Base-by-base conservation (phyloP, 1,140 invertebrate species). In the Drosophila suzukii region DNA sequence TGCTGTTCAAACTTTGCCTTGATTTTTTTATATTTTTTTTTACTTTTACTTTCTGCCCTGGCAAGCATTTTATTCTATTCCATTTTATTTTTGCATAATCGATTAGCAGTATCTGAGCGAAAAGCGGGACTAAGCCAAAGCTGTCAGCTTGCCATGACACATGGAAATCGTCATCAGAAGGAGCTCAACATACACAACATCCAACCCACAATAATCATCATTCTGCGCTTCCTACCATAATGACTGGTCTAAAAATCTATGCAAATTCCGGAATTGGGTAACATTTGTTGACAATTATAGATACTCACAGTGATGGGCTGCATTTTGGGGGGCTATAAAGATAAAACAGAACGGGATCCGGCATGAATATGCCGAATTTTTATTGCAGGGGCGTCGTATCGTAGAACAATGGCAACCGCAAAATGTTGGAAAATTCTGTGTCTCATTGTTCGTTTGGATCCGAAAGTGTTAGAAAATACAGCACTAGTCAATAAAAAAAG, bases 81-180 rank as follows among this genome's bases (percentile, higher is more conserved):
- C 46, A 54, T 78, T 72, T 76, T 39, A 46, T 46, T 73, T 73
- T 83, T 83, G 81, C 81, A 84, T 84, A 83, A 83, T 83, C 81
- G 81, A 83, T 83, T 84, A 85, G 82, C 55, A 66, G 65, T 61
- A 50, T 77, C 58, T 49, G 44, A 53, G 60, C 51, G 43, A 49
- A 55, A 68, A 58, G 75, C 53, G 20, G 60, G 36, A 50, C 60
- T 75, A 41, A 59, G 44, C 50, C 32, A 46, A 56, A 34, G 46
- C 58, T 38, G 43, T 17, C 65, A 68, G 65, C 60, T 66, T 62
- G 51, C 39, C 78, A 81, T 81, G 79, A 81, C 79, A 67, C 49
- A 81, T 76, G 60, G 68, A 83, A 82, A 83, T 56, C 63, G 59
- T 62, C 67, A 63, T 63, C 34, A 11, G 74, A 74, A 55, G 70